phyloP scores from a whole-genome alignment of 2,888 invertebrate genomes.

The Dexiosoma caninum region DNA sequence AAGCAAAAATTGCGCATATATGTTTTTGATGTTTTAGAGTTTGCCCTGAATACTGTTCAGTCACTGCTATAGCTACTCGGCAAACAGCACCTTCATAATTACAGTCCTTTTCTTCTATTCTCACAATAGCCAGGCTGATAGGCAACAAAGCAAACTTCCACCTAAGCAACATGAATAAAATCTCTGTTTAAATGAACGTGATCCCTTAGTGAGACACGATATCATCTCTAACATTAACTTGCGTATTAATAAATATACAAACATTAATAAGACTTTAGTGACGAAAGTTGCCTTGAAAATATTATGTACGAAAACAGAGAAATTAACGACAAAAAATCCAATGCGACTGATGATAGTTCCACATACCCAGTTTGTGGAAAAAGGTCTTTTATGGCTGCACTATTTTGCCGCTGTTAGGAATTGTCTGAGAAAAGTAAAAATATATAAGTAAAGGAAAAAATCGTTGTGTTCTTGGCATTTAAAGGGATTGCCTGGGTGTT shows the following conservation, averaged over 20 bases:
- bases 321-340: not conserved
- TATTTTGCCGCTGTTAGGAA: constrained; percentile 39
- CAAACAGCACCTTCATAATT: too few species aligned
- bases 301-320: constrained; percentile 13
- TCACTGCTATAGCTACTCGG: too few species aligned
- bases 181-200: not conserved
- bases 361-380: constrained; percentile 33
- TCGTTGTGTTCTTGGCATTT: constrained; percentile 21
- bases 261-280: constrained; percentile 47
- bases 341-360: constrained; percentile 34
- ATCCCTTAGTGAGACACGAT: not conserved
- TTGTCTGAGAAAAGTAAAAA: not conserved
- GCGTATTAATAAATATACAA: not conserved
- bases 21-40: too few species aligned
- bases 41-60: too few species aligned
- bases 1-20: too few species aligned
- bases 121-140: not conserved
- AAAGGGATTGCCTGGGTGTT: constrained; percentile 54
- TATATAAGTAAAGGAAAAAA: not conserved
- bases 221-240: not conserved
- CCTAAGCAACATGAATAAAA: too few species aligned
- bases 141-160: too few species aligned
- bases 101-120: not conserved
- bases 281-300: constrained; percentile 53
- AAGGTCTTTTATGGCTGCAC: constrained; percentile 24